These are phyloP conservation scores for Gastracanthus pulcherrimus DNA, from an alignment of 2,888 invertebrate species.

Conservation along the genomic window DNA sequence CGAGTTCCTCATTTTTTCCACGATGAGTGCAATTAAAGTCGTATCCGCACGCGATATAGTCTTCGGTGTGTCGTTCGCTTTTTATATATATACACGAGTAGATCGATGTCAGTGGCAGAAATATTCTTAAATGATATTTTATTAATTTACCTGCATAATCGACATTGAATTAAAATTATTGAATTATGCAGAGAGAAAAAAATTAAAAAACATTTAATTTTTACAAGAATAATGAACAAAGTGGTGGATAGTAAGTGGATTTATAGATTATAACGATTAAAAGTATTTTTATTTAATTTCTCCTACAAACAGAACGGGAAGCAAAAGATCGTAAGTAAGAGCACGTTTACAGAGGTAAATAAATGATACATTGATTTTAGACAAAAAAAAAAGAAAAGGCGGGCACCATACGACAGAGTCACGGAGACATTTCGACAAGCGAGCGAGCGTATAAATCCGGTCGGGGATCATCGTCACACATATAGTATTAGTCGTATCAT, in stretches of 20 bases:
- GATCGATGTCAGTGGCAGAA: not conserved
- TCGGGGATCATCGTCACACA: slow-evolving; percentile 33
- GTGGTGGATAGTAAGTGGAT: not conserved
- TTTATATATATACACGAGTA: not conserved
- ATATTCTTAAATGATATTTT: too few relatives aligned
- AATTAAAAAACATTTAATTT: not conserved
- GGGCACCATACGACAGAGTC: not conserved
- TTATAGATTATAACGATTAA: slow-evolving; percentile 9
- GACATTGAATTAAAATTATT: too few relatives aligned
- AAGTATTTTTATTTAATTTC: slow-evolving; percentile 10
- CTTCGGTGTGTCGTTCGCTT: too few relatives aligned
- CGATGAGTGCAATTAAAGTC: too few relatives aligned
- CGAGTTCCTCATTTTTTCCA: too few relatives aligned
- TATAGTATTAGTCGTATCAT: slow-evolving; percentile 43
- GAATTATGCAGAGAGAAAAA: not conserved
- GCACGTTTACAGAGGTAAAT: slow-evolving; percentile 14
- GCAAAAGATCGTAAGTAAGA: not conserved
- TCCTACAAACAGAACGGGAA: not conserved
- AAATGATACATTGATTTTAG: slow-evolving; percentile 19
- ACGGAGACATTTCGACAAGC: slow-evolving; percentile 28
- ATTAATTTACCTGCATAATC: too few relatives aligned
- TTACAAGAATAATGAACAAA: slow-evolving; percentile 21
- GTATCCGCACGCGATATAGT: too few relatives aligned
- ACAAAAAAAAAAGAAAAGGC: not conserved
- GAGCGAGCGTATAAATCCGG: not conserved